Percentiles rank a stretch among this genome's conserved stretches.
These are phyloP conservation scores for Sphaerodactylus townsendi DNA, from an alignment of 2,113 vertebrate species.

Conservation along the genomic window DNA sequence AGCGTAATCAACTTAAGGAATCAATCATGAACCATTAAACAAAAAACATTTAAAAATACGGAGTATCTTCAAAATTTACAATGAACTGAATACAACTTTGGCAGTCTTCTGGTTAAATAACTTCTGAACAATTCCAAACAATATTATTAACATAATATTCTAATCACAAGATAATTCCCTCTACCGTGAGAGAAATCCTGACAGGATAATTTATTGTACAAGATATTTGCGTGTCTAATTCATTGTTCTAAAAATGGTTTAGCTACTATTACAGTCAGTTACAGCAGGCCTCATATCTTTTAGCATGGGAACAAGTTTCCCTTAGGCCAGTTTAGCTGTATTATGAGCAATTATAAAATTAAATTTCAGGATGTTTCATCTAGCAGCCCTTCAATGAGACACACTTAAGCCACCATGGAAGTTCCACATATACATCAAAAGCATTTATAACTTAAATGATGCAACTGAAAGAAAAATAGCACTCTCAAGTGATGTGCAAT, in stretches of 20 bases:
- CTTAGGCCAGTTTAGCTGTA: conserved; percentile 9
- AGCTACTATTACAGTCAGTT: background rate
- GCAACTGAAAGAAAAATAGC: background rate
- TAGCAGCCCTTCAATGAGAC: conserved; percentile 5
- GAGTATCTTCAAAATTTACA: background rate
- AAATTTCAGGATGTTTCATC: conserved; percentile 18
- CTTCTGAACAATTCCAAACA: background rate
- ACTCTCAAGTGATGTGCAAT: background rate
- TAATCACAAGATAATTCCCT: background rate
- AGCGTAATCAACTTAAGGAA: background rate
- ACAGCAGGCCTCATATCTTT: conserved; percentile 11
- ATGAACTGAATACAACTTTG: background rate
- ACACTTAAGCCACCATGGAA: conserved; percentile 2
- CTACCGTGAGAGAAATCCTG: background rate
- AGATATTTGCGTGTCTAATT: background rate
- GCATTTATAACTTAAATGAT: conserved; percentile 13
- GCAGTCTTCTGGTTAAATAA: background rate
- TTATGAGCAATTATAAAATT: conserved; percentile 23
- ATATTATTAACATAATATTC: background rate
- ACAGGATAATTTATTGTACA: background rate
- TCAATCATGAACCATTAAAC: background rate
- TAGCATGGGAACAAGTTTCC: conserved; percentile 9
- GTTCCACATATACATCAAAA: conserved; percentile 19
- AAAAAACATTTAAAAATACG: background rate
- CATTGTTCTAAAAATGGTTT: conserved; percentile 3